Percentiles rank a stretch among this genome's conserved stretches.
Conservation (phyloP, 2,113 vertebrate genomes). For the Psilopsiagon aymara region DNA sequence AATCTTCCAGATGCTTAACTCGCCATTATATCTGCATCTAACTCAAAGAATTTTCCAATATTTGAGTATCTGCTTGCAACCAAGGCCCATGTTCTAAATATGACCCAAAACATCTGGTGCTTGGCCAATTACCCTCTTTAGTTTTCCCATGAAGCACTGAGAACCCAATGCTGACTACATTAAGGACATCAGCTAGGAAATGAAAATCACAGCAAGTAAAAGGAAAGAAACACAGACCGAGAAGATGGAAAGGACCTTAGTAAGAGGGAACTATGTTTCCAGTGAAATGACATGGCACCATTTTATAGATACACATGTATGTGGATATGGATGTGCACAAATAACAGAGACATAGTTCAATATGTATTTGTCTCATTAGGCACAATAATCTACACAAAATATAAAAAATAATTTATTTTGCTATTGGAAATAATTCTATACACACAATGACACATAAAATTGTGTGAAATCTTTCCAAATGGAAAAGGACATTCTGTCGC, state of each 20-base stretch:
- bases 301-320: background rate
- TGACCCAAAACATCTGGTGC: background rate
- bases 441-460: background rate
- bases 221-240: background rate
- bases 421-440: background rate
- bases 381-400: background rate
- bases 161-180: fast-evolving
- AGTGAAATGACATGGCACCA: background rate
- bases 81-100: background rate
- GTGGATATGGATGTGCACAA: background rate
- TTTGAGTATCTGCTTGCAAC: background rate
- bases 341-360: background rate
- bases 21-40: background rate
- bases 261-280: background rate
- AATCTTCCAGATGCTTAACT: background rate
- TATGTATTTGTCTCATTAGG: background rate
- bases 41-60: background rate
- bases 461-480: background rate
- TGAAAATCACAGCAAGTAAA: background rate
- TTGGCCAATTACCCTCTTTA: background rate
- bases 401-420: background rate
- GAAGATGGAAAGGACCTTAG: background rate
- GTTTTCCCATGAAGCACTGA: background rate
- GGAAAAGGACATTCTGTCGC: background rate
- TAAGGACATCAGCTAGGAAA: background rate